These are phyloP conservation scores for Lepidurus couesii DNA, from an alignment of 1,140 invertebrate genomes.

Conservation along the genomic window DNA sequence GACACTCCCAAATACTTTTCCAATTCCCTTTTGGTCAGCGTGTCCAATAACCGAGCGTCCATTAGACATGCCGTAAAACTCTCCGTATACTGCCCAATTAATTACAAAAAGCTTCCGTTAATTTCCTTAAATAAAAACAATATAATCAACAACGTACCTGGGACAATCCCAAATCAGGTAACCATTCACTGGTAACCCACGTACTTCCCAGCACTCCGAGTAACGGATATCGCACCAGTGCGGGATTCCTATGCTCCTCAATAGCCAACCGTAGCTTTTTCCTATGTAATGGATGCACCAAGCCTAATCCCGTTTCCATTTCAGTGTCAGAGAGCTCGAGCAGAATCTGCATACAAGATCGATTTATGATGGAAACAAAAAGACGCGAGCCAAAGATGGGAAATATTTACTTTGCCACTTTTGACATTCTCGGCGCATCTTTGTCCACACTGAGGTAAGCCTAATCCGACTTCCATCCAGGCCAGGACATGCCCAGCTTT, in stretches of 20 bases:
- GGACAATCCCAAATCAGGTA: constrained; percentile 79
- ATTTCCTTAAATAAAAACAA: background rate
- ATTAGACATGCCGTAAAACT: constrained; percentile 83
- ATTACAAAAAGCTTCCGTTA: background rate
- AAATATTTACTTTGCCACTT: constrained; percentile 71
- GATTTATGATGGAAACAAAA: background rate
- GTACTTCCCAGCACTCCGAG: constrained; percentile 79
- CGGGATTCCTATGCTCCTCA: constrained; percentile 80
- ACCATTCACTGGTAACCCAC: constrained; percentile 86
- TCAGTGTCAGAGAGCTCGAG: constrained; percentile 83
- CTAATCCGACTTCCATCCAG: constrained; percentile 85
- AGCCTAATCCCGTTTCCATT: constrained; percentile 76
- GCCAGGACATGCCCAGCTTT: constrained; percentile 84
- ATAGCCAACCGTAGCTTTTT: constrained; percentile 90
- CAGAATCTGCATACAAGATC: constrained; percentile 57
- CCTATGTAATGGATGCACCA: constrained; percentile 82
- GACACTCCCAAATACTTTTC: constrained; percentile 86
- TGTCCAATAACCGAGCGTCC: constrained; percentile 84
- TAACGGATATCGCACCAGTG: constrained; percentile 74
- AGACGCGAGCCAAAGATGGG: background rate
- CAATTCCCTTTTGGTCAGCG: constrained; percentile 85
- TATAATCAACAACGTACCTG: constrained; percentile 49
- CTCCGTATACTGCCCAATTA: constrained; percentile 63
- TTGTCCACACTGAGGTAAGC: constrained; percentile 87
- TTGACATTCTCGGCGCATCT: constrained; percentile 87